Conservation (phyloP, 2,797 vertebrate genomes). For the Cyprinella venusta region DNA sequence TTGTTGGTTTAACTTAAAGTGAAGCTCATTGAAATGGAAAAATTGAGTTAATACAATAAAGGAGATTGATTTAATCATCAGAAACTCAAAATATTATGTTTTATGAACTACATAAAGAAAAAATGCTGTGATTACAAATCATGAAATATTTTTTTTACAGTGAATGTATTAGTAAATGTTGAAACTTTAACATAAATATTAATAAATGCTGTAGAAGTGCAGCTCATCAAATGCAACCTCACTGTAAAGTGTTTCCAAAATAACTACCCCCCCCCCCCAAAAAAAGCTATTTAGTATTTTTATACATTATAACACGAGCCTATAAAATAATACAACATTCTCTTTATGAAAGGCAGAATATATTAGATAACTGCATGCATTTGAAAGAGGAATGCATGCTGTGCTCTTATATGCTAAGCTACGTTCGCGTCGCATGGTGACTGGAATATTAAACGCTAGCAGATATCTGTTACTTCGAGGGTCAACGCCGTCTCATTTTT, state of each 20-base stretch:
- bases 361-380: background rate
- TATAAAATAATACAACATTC: background rate
- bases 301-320: background rate
- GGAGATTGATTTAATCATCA: too few species aligned
- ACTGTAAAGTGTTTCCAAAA: background rate
- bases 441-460: background rate
- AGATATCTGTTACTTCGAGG: slow-evolving; percentile 7
- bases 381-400: background rate
- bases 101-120: too few species aligned
- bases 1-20: too few species aligned
- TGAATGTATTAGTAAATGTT: background rate
- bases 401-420: background rate
- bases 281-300: background rate
- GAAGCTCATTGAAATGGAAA: too few species aligned
- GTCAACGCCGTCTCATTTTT: slow-evolving; percentile 7
- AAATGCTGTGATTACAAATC: too few species aligned
- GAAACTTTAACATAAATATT: background rate
- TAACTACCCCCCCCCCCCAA: too few species aligned
- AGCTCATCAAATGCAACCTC: background rate
- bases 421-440: background rate
- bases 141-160: too few species aligned
- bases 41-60: too few species aligned
- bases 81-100: too few species aligned
- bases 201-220: background rate
- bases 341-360: background rate